Percentiles rank a stretch among this genome's conserved stretches.
These are phyloP conservation scores for Pteronura brasiliensis DNA, from an alignment of 2,113 vertebrate genomes.

Conservation along the genomic window DNA sequence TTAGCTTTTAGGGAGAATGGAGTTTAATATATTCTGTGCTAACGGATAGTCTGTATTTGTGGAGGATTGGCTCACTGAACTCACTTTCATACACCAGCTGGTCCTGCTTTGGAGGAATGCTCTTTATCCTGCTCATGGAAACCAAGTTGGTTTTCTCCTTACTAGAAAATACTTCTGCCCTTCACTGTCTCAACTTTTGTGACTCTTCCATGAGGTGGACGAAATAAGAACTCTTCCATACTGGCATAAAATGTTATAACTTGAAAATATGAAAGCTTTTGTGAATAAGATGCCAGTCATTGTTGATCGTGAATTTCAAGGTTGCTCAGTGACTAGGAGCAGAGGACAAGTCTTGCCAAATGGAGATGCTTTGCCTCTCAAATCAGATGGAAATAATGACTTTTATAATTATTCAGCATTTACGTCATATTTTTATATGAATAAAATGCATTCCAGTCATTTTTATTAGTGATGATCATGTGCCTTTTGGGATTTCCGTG, in stretches of 20 bases:
- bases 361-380: constrained; percentile 23
- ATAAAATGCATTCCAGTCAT: not conserved
- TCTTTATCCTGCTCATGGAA: not conserved
- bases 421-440: constrained; percentile 25
- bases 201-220: not conserved
- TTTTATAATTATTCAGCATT: constrained; percentile 33
- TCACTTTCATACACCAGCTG: not conserved
- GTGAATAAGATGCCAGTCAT: not conserved
- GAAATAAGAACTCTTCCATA: not conserved
- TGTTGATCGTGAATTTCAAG: constrained; percentile 43
- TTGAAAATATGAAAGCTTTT: constrained; percentile 17
- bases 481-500: not conserved
- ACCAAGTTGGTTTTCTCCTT: not conserved
- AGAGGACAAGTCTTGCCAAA: constrained; percentile 14
- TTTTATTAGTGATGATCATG: constrained; percentile 12
- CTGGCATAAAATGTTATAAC: not conserved
- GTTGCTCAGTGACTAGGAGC: constrained; percentile 19
- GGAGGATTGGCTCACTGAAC: not conserved
- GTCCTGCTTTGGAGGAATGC: not conserved
- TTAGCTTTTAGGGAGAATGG: not conserved
- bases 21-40: not conserved
- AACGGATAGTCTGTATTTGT: not conserved
- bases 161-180: not conserved
- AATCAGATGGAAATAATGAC: constrained; percentile 39
- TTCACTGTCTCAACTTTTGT: not conserved